A percentile compares a stretch with the other conserved stretches of the same genome.
Evolutionary conservation across 1,140 invertebrate genomes (phyloP).

Genomic region (Rhynchophorus ferrugineus): DNA sequence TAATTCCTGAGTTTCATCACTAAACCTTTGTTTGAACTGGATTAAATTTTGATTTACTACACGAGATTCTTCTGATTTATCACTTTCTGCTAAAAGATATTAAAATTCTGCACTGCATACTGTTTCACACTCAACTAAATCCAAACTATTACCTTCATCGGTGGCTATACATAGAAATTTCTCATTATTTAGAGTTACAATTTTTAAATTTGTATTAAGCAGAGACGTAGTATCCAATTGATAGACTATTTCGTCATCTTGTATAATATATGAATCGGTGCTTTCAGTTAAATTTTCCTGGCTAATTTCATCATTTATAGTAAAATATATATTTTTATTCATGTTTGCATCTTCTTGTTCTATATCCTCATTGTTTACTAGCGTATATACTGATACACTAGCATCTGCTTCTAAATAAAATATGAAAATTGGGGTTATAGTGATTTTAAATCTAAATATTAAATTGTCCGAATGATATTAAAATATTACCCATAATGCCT

Average conservation of each 20-base stretch:
- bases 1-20: background rate
- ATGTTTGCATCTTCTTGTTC: conserved; percentile 1
- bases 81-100: background rate
- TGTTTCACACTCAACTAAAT: background rate
- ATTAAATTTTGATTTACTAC: background rate
- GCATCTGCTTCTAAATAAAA: background rate
- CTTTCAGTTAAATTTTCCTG: conserved; percentile 8
- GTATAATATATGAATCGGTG: conserved; percentile 3
- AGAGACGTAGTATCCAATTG: conserved; percentile 6
- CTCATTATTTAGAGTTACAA: conserved; percentile 25
- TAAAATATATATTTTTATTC: conserved; percentile 22
- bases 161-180: conserved; percentile 20
- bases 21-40: background rate
- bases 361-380: conserved; percentile 9
- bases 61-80: background rate
- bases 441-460: too few relatives aligned
- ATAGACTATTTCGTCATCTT: conserved; percentile 1
- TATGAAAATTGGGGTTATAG: too few relatives aligned
- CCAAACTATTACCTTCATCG: conserved; percentile 11
- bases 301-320: conserved; percentile 11
- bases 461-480: too few relatives aligned
- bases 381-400: conserved; percentile 12
- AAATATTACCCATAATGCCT: too few relatives aligned
- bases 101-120: background rate
- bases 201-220: conserved; percentile 19